A percentile compares a stretch with the other conserved stretches of the same genome.
Conservation (phyloP, 2,113 vertebrate species). For the Phrynocephalus versicolor region DNA sequence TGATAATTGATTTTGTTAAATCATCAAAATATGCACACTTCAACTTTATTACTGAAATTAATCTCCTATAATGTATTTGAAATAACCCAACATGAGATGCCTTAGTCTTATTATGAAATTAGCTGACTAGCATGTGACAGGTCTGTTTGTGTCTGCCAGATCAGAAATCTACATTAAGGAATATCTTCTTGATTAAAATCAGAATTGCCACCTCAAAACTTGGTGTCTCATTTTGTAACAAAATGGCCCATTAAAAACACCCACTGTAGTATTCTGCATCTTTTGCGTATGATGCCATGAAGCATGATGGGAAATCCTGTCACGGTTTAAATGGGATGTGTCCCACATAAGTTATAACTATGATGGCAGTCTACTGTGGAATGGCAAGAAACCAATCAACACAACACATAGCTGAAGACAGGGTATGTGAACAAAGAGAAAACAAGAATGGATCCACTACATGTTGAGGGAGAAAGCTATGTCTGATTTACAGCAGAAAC, state of each 20-base stretch:
- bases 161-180: slow-evolving; percentile 4
- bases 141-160: background rate
- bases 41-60: background rate
- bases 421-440: slow-evolving; percentile 62
- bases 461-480: slow-evolving; percentile 62
- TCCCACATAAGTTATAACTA: slow-evolving; percentile 57
- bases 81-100: slow-evolving; percentile 11
- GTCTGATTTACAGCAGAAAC: slow-evolving; percentile 68
- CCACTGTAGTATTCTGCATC: background rate
- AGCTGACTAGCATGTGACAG: slow-evolving; percentile 33
- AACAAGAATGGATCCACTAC: slow-evolving; percentile 59
- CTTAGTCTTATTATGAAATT: background rate
- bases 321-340: slow-evolving; percentile 67
- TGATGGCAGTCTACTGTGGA: slow-evolving; percentile 42
- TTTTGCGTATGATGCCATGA: slow-evolving; percentile 67
- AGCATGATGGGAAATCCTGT: slow-evolving; percentile 77
- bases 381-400: slow-evolving; percentile 58
- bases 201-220: background rate
- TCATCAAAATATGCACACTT: background rate
- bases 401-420: slow-evolving; percentile 64
- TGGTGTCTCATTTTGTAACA: slow-evolving; percentile 39
- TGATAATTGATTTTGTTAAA: too few relatives aligned
- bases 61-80: background rate
- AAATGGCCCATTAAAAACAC: background rate
- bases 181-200: slow-evolving; percentile 17